phyloP scores from a whole-genome alignment of 2,113 vertebrate genomes.

The Scomber scombrus region DNA sequence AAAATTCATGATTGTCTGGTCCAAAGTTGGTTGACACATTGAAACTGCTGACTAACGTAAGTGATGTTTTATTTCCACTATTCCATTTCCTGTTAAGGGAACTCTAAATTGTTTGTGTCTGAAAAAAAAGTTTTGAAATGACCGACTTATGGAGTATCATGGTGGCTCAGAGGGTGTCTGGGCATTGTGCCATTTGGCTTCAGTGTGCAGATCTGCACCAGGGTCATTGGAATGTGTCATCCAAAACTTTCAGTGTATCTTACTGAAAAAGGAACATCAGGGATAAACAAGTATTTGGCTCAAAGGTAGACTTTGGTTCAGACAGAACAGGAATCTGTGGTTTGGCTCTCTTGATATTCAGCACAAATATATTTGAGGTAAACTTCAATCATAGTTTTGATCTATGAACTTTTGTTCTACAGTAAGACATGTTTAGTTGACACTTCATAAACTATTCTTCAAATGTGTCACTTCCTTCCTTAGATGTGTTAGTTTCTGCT shows the following conservation, averaged over 20 bases:
- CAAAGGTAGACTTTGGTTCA: neutral
- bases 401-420: too few species aligned
- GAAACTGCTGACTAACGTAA: too few species aligned
- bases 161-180: neutral
- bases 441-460: neutral
- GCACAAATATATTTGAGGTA: too few species aligned
- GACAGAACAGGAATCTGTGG: neutral
- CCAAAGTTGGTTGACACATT: too few species aligned
- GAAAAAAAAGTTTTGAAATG: neutral
- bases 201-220: neutral
- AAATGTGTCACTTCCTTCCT: neutral
- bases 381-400: too few species aligned
- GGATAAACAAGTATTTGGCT: neutral
- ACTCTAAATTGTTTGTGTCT: neutral
- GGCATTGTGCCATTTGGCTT: conserved; percentile 2
- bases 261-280: neutral
- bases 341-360: neutral
- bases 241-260: neutral
- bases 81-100: neutral
- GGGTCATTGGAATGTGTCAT: too few species aligned
- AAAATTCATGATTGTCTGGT: too few species aligned
- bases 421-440: neutral
- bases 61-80: neutral
- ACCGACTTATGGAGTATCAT: conserved; percentile 2
- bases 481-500: conserved; percentile 86